Base-by-base conservation (phyloP, 2,888 invertebrate genomes). In the Drosophila lutescens region DNA sequence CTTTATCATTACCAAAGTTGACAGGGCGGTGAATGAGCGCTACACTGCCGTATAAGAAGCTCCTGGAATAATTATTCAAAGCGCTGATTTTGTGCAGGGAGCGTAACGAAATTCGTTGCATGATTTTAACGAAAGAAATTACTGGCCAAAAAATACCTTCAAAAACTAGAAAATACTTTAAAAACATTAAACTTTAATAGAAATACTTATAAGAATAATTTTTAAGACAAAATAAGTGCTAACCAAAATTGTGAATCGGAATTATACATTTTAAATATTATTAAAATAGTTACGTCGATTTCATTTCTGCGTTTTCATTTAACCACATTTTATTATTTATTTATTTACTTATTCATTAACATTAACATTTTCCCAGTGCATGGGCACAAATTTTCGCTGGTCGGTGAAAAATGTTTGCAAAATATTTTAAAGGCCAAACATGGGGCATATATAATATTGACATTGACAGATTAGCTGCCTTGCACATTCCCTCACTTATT, bases 1-100 rank as follows among this genome's bases (percentile, higher is more conserved):
- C 88, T 83, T 88, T 88, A 88, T 86, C 83, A 86, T 83, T 88
- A 80, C 54, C 56, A 77, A 72, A 65, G 74, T 80, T 86, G 88
- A 83, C 83, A 88, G 78, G 69, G 66, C 72, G 72, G 59, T 71
- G 75, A 79, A 85, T 79, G 79, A 79, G 77, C 77, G 77, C 77
- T 87, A 12, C 41, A 63, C 63, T 63, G 62, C 23, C 12, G 46
- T 38, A 63, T 15, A 20, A 13, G 40, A 49, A 41, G 23, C 34
- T 66, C 26, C 36, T 26, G 61, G 36, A 43, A 61, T 43, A 65
- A 65, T 65, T 66, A 51, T 51, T 40, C 15, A 43, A 36, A 49
- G 7, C 7, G 6, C 36, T 26, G 13, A 43, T 34, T 58, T 57
- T 17, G 26, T n/a, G 15, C 26, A 15, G 8, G 15, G 10, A 46